Evolutionary conservation across 2,888 invertebrate species (phyloP).

Genomic region (Rhagophthalmus giganteus): DNA sequence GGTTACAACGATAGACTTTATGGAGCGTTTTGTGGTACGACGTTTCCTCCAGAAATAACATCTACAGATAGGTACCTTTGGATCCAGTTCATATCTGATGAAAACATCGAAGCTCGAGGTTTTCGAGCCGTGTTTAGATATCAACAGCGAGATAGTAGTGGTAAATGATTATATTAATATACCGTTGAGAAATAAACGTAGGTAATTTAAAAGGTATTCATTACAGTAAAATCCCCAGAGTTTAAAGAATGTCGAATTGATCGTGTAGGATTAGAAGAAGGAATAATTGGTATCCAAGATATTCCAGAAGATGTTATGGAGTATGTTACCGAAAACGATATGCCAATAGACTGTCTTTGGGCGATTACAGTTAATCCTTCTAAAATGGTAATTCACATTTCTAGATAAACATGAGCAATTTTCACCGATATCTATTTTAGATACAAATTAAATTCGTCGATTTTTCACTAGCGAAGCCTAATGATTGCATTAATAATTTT

Average conservation of each 20-base stretch:
- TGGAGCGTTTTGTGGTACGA: slow-evolving; percentile 71
- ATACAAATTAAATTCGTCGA: slow-evolving; percentile 69
- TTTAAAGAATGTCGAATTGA: slow-evolving; percentile 64
- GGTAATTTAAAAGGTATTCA: too few relatives aligned
- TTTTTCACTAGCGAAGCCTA: slow-evolving; percentile 70
- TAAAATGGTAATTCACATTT: slow-evolving; percentile 62
- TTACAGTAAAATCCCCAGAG: slow-evolving; percentile 58
- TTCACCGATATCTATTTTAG: slow-evolving; percentile 55
- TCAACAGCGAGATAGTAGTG: slow-evolving; percentile 55
- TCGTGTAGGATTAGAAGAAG: slow-evolving; percentile 58
- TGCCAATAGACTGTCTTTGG: slow-evolving; percentile 77
- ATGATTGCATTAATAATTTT: slow-evolving; percentile 78
- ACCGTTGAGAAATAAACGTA: too few relatives aligned
- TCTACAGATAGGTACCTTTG: slow-evolving; percentile 76
- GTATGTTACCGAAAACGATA: slow-evolving; percentile 59
- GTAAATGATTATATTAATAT: slow-evolving; percentile 17
- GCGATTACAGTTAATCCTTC: slow-evolving; percentile 64
- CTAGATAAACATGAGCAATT: background rate
- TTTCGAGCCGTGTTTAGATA: slow-evolving; percentile 77
- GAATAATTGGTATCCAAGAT: slow-evolving; percentile 61
- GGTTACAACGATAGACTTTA: slow-evolving; percentile 68
- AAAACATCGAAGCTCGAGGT: slow-evolving; percentile 76
- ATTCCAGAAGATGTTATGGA: slow-evolving; percentile 60
- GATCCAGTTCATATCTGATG: slow-evolving; percentile 79
- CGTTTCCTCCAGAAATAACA: slow-evolving; percentile 72